These are phyloP conservation scores for Penelope pileata DNA, from an alignment of 2,113 vertebrate genomes.

Conservation along the genomic window DNA sequence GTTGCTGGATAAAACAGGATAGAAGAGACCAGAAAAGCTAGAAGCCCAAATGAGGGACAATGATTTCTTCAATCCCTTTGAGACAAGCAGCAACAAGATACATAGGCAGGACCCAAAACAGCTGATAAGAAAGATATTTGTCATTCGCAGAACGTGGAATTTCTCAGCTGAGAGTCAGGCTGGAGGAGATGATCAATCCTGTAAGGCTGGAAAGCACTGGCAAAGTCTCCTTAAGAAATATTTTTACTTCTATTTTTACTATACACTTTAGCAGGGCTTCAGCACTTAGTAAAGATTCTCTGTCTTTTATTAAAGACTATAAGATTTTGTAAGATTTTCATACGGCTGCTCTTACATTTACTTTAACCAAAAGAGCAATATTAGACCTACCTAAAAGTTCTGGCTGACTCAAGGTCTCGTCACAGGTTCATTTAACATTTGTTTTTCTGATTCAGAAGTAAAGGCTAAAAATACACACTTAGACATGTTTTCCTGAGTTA, in stretches of 20 bases:
- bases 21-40: not conserved
- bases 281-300: not conserved
- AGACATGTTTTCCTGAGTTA: not conserved
- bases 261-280: not conserved
- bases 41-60: not conserved
- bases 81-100: not conserved
- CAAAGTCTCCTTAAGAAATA: not conserved
- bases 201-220: not conserved
- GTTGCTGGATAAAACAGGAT: not conserved
- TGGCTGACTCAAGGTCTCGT: not conserved
- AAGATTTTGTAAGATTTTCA: not conserved
- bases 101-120: not conserved
- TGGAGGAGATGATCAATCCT: not conserved
- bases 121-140: not conserved
- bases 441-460: not conserved
- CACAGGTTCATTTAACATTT: not conserved
- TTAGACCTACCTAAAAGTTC: not conserved
- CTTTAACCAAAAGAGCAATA: not conserved
- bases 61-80: not conserved
- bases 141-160: not conserved
- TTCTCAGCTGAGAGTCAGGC: not conserved
- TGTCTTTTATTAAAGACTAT: not conserved
- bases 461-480: rapidly evolving
- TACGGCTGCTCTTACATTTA: not conserved
- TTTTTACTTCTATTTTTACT: not conserved